These are phyloP conservation scores for Vespertilio murinus DNA, from an alignment of 2,797 vertebrate genomes.

Conservation along the genomic window DNA sequence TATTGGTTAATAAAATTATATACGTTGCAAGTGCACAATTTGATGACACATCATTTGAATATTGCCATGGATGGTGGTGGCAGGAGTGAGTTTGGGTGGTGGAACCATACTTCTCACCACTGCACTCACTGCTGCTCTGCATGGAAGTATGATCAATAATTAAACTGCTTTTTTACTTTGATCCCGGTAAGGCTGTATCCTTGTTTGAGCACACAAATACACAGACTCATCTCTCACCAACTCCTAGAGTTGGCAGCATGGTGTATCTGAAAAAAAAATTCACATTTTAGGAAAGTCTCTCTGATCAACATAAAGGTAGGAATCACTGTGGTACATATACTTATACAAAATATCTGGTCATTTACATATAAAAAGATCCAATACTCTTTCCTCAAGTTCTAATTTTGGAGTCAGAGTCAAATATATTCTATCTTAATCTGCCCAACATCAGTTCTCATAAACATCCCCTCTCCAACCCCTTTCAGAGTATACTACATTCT, in stretches of 20 bases:
- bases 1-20: background rate
- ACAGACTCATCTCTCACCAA: background rate
- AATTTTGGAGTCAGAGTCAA: background rate
- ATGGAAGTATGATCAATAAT: background rate
- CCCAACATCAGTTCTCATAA: background rate
- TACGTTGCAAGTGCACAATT: too few species aligned
- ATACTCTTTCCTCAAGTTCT: background rate
- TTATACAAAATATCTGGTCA: background rate
- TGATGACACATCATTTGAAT: background rate
- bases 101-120: background rate
- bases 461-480: background rate
- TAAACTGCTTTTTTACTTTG: background rate
- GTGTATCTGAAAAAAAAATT: background rate
- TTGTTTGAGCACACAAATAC: background rate
- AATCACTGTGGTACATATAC: background rate
- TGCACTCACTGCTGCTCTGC: background rate
- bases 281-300: background rate
- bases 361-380: slow-evolving; percentile 2
- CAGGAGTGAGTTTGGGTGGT: background rate
- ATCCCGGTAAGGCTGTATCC: background rate
- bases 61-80: background rate
- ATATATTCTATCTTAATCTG: background rate
- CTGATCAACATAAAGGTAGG: background rate
- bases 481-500: background rate
- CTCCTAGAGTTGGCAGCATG: background rate